These are phyloP conservation scores for Tipula helvola DNA, from an alignment of 2,888 invertebrate genomes.

Conservation along the genomic window DNA sequence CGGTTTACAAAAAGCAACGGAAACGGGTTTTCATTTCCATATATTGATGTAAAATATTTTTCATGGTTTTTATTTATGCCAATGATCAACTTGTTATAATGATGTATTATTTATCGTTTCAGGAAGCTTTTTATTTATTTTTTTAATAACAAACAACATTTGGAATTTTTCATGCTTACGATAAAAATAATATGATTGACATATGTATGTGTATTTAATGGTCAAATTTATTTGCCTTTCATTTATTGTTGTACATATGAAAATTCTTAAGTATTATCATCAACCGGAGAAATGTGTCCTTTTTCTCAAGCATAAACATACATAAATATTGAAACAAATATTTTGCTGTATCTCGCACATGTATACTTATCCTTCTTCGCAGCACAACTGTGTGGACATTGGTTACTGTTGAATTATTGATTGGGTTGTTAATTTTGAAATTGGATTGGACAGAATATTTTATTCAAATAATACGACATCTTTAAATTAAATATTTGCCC, in stretches of 20 bases:
- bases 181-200: background rate
- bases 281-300: background rate
- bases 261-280: background rate
- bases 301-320: background rate
- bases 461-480: background rate
- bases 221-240: background rate
- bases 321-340: background rate
- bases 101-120: background rate
- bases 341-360: background rate
- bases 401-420: background rate
- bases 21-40: background rate
- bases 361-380: background rate
- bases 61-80: background rate
- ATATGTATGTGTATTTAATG: background rate
- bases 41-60: background rate
- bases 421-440: background rate
- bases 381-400: background rate
- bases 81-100: background rate
- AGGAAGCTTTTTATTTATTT: background rate
- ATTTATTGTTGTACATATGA: background rate
- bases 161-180: background rate
- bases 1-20: background rate
- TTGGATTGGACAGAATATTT: background rate
- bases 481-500: background rate
- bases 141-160: background rate